phyloP scores from a whole-genome alignment of 2,888 invertebrate genomes.

The Caenorhabditis angaria region DNA sequence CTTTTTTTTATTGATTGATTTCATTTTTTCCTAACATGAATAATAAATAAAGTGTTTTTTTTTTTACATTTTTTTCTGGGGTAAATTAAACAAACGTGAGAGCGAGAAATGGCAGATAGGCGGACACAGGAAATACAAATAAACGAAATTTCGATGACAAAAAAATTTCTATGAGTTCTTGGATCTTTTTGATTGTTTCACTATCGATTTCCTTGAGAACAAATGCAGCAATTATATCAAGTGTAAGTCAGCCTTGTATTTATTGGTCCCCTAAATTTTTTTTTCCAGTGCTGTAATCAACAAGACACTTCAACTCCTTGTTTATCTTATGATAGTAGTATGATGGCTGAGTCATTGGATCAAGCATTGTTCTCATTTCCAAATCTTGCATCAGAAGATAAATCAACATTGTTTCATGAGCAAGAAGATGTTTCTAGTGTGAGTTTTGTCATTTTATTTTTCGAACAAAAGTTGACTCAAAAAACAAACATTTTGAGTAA shows the following conservation, averaged over 20 bases:
- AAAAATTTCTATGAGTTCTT: conserved; percentile 18
- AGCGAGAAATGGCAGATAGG: conserved; percentile 12
- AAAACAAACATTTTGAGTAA: not conserved
- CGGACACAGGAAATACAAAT: not conserved
- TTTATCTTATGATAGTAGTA: conserved; percentile 45
- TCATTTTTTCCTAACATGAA: not conserved
- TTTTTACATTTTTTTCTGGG: no score
- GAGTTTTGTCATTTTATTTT: not conserved
- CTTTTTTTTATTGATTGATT: not conserved
- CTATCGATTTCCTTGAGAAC: not conserved
- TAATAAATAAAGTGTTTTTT: conserved; percentile 10
- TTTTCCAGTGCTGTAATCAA: not conserved
- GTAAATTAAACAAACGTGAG: conserved; percentile 35
- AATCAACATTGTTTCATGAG: conserved; percentile 24
- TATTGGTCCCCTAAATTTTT: not conserved
- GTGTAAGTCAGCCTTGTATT: not conserved
- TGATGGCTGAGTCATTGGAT: conserved; percentile 48
- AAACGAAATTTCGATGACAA: conserved; percentile 20
- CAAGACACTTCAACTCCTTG: conserved; percentile 22
- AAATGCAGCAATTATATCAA: not conserved
- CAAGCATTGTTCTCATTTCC: conserved; percentile 55
- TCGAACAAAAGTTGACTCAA: not conserved
- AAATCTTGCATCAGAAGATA: conserved; percentile 37
- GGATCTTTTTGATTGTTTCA: conserved; percentile 15
- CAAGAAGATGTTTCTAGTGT: conserved; percentile 5